These are phyloP conservation scores for Caenorhabditis angaria DNA, from an alignment of 2,888 invertebrate species.

Conservation along the genomic window DNA sequence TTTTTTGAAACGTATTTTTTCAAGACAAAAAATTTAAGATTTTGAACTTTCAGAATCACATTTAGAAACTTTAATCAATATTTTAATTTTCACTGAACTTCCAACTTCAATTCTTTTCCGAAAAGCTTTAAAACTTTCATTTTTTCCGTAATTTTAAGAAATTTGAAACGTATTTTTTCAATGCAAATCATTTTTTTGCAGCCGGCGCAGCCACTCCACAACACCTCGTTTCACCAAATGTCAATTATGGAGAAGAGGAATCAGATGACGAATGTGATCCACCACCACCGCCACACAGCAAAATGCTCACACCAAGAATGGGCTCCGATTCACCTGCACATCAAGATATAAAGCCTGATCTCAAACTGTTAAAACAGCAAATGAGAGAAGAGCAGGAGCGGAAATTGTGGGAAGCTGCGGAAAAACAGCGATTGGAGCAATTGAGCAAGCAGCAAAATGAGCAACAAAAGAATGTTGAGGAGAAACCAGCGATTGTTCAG, in stretches of 20 bases:
- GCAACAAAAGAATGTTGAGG: neutral
- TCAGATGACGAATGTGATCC: slow-evolving; percentile 50
- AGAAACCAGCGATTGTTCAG: neutral
- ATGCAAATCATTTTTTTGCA: neutral
- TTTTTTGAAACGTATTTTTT: too few species aligned
- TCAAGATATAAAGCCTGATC: neutral
- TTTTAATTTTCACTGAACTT: too few species aligned
- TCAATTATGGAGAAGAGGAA: neutral
- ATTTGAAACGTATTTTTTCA: too few species aligned
- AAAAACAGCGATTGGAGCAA: slow-evolving; percentile 15
- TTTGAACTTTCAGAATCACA: too few species aligned
- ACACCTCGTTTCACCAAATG: neutral
- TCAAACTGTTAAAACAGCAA: neutral
- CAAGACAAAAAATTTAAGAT: too few species aligned
- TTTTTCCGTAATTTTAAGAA: too few species aligned
- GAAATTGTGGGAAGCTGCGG: too few species aligned
- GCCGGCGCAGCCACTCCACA: neutral
- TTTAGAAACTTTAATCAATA: too few species aligned
- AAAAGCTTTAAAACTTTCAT: too few species aligned
- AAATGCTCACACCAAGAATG: slow-evolving; percentile 15
- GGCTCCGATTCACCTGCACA: neutral
- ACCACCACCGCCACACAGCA: slow-evolving; percentile 48
- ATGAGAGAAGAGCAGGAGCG: neutral
- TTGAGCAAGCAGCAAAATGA: slow-evolving; percentile 6
- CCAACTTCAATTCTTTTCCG: too few species aligned